Percentiles rank a stretch among this genome's conserved stretches.
Evolutionary conservation across 2,113 vertebrate genomes (phyloP).

Genomic region (Burhinus bistriatus): DNA sequence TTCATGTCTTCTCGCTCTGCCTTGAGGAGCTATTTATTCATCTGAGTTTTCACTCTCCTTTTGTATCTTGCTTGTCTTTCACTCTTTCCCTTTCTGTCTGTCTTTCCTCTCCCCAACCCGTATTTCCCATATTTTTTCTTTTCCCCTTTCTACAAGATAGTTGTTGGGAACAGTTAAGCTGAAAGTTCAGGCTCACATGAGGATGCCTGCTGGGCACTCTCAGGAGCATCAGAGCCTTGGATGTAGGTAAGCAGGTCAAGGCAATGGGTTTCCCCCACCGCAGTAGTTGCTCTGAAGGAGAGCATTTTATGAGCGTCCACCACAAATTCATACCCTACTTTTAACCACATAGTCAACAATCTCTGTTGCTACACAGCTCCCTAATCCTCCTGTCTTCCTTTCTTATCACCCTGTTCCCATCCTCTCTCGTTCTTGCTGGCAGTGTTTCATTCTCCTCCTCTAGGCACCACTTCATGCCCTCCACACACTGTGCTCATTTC

Average conservation of each 20-base stretch:
- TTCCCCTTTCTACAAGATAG: not conserved
- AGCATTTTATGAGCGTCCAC: not conserved
- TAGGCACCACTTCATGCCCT: not conserved
- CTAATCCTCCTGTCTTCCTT: not conserved
- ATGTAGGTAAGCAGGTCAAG: not conserved
- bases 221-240: not conserved
- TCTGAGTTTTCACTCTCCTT: not conserved
- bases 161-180: not conserved
- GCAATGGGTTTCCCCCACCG: not conserved
- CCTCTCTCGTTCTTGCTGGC: not conserved
- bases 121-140: not conserved
- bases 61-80: not conserved
- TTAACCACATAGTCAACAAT: not conserved
- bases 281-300: not conserved
- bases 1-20: not conserved
- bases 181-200: not conserved
- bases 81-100: not conserved
- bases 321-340: not conserved
- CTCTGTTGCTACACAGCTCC: not conserved
- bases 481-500: not conserved
- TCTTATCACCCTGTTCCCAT: not conserved
- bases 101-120: not conserved
- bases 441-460: not conserved
- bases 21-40: not conserved
- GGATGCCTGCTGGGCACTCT: not conserved